Conservation (phyloP, 1,140 invertebrate species). For the Reticulitermes speratus region DNA sequence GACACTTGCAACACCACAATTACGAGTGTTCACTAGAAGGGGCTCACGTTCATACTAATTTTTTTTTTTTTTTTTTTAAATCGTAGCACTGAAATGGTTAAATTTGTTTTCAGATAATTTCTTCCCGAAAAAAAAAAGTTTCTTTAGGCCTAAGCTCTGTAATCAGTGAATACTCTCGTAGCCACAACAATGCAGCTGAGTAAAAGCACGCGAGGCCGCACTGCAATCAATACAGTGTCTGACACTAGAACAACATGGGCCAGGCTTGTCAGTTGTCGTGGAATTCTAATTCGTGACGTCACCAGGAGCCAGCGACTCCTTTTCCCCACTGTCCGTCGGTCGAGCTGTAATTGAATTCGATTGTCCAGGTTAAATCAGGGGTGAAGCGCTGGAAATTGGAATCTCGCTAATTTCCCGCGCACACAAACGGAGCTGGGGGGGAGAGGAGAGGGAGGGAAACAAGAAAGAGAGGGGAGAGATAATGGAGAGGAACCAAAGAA, state of each 20-base stretch:
- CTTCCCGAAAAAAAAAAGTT: no score
- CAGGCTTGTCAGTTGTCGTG: background rate
- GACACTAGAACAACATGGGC: background rate
- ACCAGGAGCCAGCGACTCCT: background rate
- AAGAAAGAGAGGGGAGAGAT: background rate
- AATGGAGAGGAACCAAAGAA: background rate
- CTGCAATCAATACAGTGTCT: background rate
- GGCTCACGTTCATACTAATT: no score
- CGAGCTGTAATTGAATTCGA: slow-evolving; percentile 29
- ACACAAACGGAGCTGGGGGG: background rate
- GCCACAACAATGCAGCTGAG: background rate
- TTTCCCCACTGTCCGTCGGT: slow-evolving; percentile 3
- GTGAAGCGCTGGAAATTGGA: slow-evolving; percentile 31
- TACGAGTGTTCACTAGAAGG: no score
- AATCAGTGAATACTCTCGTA: no score
- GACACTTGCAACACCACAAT: no score
- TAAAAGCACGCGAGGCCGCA: background rate
- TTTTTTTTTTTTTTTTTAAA: no score
- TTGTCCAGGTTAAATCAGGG: slow-evolving; percentile 30
- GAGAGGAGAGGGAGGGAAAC: background rate
- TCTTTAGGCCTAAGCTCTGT: no score
- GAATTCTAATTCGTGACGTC: slow-evolving; percentile 18
- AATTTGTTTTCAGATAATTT: no score
- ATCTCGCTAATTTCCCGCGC: slow-evolving; percentile 28
- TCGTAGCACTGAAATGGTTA: no score